Evolutionary conservation across 1,140 invertebrate species (phyloP).

Genomic region (Orussus abietinus): DNA sequence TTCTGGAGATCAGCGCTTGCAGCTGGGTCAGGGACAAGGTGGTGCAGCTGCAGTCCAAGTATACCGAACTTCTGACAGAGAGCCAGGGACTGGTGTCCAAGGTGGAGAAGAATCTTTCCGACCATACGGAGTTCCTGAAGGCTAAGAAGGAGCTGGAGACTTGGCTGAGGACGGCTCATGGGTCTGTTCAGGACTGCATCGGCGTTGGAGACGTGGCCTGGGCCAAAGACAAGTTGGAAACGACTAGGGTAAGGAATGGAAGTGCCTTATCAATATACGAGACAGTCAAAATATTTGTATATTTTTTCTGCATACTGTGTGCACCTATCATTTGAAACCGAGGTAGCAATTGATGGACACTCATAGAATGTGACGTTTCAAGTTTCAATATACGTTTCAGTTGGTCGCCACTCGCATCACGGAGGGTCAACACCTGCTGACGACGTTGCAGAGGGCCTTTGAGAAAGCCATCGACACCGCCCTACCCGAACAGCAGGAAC

Average conservation of each 20-base stretch:
- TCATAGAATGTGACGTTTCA: too few relatives aligned
- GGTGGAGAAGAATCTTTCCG: constrained; percentile 82
- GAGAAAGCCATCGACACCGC: constrained; percentile 79
- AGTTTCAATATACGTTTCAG: too few relatives aligned
- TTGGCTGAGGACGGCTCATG: constrained; percentile 76
- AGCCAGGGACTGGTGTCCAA: constrained; percentile 76
- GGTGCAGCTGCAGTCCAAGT: constrained; percentile 75
- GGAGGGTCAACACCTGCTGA: constrained; percentile 82
- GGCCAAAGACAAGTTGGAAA: constrained; percentile 82
- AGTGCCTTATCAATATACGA: too few relatives aligned
- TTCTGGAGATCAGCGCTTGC: constrained; percentile 81
- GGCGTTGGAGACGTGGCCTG: constrained; percentile 74
- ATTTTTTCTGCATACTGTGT: too few relatives aligned
- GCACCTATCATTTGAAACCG: too few relatives aligned
- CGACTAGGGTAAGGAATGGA: constrained; percentile 61
- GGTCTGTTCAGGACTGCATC: constrained; percentile 75
- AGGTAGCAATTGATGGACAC: too few relatives aligned
- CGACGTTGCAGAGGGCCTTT: constrained; percentile 76
- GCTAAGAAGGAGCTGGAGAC: constrained; percentile 76
- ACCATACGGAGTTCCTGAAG: constrained; percentile 84
- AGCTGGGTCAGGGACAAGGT: constrained; percentile 80
- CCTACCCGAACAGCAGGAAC: constrained; percentile 74
- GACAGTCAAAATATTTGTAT: too few relatives aligned
- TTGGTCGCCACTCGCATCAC: constrained; percentile 70
- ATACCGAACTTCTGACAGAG: constrained; percentile 71